These are phyloP conservation scores for Aphrophora alni DNA, from an alignment of 2,888 invertebrate genomes.

Conservation along the genomic window DNA sequence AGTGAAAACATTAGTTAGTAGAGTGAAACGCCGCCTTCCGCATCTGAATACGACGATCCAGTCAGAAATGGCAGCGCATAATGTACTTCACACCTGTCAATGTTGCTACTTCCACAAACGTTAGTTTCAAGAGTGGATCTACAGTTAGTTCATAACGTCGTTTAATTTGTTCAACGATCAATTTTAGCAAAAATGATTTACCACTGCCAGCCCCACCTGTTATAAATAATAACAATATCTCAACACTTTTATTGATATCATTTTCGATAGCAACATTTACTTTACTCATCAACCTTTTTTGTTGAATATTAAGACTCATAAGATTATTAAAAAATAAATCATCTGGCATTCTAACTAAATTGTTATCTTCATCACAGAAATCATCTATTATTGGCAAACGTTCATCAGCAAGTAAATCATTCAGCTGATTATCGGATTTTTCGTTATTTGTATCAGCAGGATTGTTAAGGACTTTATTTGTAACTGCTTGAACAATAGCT, in stretches of 20 bases:
- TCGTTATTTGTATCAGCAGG: too few relatives aligned
- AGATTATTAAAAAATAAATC: not conserved
- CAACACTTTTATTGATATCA: not conserved
- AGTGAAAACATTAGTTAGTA: too few relatives aligned
- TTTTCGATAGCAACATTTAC: constrained; percentile 37
- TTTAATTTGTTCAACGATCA: not conserved
- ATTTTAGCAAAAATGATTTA: not conserved
- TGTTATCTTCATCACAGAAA: too few relatives aligned
- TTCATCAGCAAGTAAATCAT: too few relatives aligned
- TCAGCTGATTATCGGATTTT: too few relatives aligned
- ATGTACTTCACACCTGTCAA: constrained; percentile 2
- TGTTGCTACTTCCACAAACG: not conserved
- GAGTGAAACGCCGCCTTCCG: too few relatives aligned
- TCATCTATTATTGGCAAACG: too few relatives aligned
- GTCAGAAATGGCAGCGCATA: too few relatives aligned
- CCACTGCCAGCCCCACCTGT: not conserved
- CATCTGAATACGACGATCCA: too few relatives aligned
- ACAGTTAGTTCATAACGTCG: not conserved
- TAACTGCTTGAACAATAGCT: not conserved
- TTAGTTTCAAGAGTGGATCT: not conserved
- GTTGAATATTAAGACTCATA: constrained; percentile 29
- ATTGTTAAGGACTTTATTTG: too few relatives aligned
- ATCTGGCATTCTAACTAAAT: not conserved
- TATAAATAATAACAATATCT: not conserved
- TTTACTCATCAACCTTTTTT: constrained; percentile 41